Evolutionary conservation across 2,797 vertebrate species (phyloP).

Genomic region (Discoglossus pictus): DNA sequence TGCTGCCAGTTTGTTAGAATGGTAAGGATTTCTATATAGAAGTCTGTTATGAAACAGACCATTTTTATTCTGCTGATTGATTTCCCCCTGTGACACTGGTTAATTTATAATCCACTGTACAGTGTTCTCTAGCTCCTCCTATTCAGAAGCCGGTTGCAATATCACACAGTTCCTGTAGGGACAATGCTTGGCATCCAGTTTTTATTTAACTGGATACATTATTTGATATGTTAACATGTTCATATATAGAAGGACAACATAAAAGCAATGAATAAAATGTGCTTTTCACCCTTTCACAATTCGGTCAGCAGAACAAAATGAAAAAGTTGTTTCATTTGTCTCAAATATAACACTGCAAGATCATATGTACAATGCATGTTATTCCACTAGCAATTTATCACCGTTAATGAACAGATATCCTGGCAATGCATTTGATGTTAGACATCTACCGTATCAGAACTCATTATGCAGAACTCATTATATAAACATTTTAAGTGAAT

Average conservation of each 20-base stretch:
- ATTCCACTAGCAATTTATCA: too few species aligned
- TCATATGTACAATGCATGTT: too few species aligned
- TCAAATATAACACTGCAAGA: too few species aligned
- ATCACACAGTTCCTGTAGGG: slow-evolving; percentile 46
- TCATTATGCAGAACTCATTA: too few species aligned
- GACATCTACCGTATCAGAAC: too few species aligned
- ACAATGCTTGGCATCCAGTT: slow-evolving; percentile 44
- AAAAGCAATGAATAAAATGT: too few species aligned
- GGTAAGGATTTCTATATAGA: slow-evolving; percentile 67
- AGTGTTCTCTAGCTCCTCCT: slow-evolving; percentile 23
- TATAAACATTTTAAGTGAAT: too few species aligned
- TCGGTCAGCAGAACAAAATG: neutral
- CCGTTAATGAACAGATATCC: too few species aligned
- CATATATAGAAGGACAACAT: too few species aligned
- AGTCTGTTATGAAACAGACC: neutral
- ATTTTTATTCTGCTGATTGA: neutral
- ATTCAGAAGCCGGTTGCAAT: slow-evolving; percentile 53
- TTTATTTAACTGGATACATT: slow-evolving; percentile 40
- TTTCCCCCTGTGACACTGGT: neutral
- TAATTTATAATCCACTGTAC: neutral
- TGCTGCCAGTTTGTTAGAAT: slow-evolving; percentile 70
- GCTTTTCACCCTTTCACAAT: slow-evolving; percentile 7
- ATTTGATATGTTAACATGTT: neutral
- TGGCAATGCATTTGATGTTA: too few species aligned
- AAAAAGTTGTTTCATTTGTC: neutral